Percentiles rank a stretch among this genome's conserved stretches.
phyloP scores from a whole-genome alignment of 1,140 invertebrate species.

The Lysiphlebus fabarum region DNA sequence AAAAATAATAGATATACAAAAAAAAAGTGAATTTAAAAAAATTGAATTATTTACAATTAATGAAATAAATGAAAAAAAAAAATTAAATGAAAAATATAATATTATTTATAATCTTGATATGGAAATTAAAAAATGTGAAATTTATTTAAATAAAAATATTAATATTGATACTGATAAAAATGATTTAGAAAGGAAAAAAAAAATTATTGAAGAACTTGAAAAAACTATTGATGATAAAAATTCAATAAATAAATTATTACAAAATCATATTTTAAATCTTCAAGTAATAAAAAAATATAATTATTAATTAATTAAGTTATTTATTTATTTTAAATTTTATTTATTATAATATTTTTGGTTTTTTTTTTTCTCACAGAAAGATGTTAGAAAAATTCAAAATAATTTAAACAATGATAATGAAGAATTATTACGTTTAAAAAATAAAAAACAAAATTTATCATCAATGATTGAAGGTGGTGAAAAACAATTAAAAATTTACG shows the following conservation, averaged over 20 bases:
- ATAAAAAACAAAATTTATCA: conserved; percentile 51
- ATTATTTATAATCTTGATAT: conserved; percentile 44
- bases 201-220: conserved; percentile 52
- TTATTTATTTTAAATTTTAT: conserved; percentile 14
- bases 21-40: conserved; percentile 35
- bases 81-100: conserved; percentile 46
- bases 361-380: conserved; percentile 32
- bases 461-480: conserved; percentile 56
- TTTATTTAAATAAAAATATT: conserved; percentile 40
- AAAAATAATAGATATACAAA: conserved; percentile 34
- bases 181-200: conserved; percentile 44
- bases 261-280: conserved; percentile 54
- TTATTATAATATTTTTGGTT: conserved; percentile 9
- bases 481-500: conserved; percentile 54
- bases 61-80: conserved; percentile 34
- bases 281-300: conserved; percentile 46
- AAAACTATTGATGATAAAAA: conserved; percentile 43
- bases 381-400: conserved; percentile 37
- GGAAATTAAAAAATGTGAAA: conserved; percentile 40
- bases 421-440: conserved; percentile 40
- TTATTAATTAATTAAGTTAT: conserved; percentile 25
- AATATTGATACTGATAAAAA: conserved; percentile 33
- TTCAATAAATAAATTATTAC: conserved; percentile 48
- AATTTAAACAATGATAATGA: conserved; percentile 40
- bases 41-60: conserved; percentile 31